Evolutionary conservation across 64 coral and sea anemone genomes (phyloP), one percentile per base, ranked within the genome.

Genomic region (Stichodactyla mertensii): DNA sequence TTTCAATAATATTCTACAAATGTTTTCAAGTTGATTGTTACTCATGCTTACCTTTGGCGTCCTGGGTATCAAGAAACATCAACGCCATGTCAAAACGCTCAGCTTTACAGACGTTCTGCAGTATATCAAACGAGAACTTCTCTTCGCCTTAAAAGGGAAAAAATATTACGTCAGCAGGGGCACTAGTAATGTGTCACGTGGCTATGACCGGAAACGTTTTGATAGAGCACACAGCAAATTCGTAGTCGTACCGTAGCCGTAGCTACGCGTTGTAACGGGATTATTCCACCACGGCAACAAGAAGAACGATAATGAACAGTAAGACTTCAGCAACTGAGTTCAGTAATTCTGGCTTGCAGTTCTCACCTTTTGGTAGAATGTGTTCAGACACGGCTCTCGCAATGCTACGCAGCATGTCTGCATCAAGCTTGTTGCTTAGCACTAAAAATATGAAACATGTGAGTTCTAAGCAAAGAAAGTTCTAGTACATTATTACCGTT

Each of bases 341-440:
- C 36, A 45, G 36, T 45, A 45, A 45, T 45, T 45, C 36, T 45
- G 36, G 36, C 11, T 55, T 81, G 6, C 10, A 10, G 16, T 54
- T 27, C 31, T 88, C 59, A 93, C 92, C 88, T 64, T 74, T 74
- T 22, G 89, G 92, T 10, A 89, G 78, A 59, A 98, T 45, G 57
- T 89, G 88, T 20, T 89, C 83, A 22, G 57, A 27, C 7, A 98
- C 61, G 6, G 89, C 95, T 60, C 79, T 85, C 20, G 94, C 69
- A 20, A 98, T 92, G 83, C 27, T 87, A 31, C 80, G 93, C 7
- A 98, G 51, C 87, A 98, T 98, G 52, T 93, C 84, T 0, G 92
- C 95, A 77, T 98, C 95, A 62, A 98, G 59, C 54, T 93, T 94
- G 87, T 98, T 98, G 52, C 92, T 94, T 16, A 98, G 84, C 74